Base-by-base conservation (phyloP, 1,140 invertebrate species). In the Zaprionus ghesquierei region DNA sequence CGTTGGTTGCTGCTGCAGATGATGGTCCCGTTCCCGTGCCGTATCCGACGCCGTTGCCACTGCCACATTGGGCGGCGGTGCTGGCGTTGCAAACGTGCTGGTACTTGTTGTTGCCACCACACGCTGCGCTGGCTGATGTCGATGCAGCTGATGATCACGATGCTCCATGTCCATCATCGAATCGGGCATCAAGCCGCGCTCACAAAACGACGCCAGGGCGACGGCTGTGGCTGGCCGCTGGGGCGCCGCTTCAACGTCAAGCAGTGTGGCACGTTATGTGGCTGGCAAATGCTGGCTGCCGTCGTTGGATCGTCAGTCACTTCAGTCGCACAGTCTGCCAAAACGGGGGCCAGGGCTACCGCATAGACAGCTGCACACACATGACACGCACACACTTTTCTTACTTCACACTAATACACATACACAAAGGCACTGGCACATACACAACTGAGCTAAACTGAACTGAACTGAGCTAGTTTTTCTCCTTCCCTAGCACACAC, bases 141-240 rank as follows among this genome's bases (percentile, higher is more conserved):
- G 81, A 70, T 86, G 82, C 46, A 89, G 55, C 55, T 87, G 82
- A 58, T 87, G 82, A 77, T 86, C 82, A 53, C 82, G 79, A 68
- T 87, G 82, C 79, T 87, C 82, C 82, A 87, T 87, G 38, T 87
- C 82, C 84, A 87, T 87, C 82, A 87, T 87, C 61, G 82, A 87
- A 35, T 87, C 82, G 46, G 82, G 82, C 82, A 87, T 87, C 20
- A 87, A 79, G 76, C 82, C 82, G 72, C 82, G 82, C 62, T 87
- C 82, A 60, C 82, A 87, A 79, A 87, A 87, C 79, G 82, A 87
- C 62, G 82, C 82, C 82, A 87, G 76, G 49, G 82, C 72, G 64
- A 54, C 76, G 75, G 79, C 63, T 62, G 82, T 61, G 69, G 49
- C 53, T 31, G 80, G 68, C 35, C 69, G 41, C 35, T 69, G 38